These are phyloP conservation scores for Semnopithecus entellus DNA, from an alignment of 2,113 vertebrate genomes.

Conservation along the genomic window DNA sequence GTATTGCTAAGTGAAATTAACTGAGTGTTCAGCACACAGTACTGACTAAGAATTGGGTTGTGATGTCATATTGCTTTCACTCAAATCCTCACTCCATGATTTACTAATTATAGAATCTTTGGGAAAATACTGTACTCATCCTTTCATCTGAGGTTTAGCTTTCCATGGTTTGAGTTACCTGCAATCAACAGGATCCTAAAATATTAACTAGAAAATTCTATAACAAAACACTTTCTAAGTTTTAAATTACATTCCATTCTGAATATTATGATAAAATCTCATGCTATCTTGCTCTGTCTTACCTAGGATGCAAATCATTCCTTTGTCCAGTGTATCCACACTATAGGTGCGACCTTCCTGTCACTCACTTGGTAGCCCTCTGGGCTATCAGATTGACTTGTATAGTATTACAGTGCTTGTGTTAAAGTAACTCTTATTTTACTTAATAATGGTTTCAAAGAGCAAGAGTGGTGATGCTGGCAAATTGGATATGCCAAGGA, in stretches of 20 bases:
- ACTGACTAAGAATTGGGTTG: background rate
- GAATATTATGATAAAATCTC: background rate
- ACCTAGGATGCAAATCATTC: accelerated
- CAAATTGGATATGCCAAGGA: background rate
- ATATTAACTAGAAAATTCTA: background rate
- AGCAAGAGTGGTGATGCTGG: background rate
- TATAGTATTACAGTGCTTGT: background rate
- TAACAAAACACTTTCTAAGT: background rate
- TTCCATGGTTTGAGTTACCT: background rate
- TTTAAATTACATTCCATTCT: background rate
- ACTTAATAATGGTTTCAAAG: background rate
- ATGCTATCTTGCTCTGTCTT: background rate
- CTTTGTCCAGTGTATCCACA: background rate
- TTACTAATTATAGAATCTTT: background rate
- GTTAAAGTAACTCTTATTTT: background rate
- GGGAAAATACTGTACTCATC: background rate
- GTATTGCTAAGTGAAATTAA: background rate
- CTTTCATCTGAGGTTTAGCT: background rate
- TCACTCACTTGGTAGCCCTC: background rate
- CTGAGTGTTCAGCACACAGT: background rate
- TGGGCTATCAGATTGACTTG: background rate
- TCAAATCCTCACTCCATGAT: background rate
- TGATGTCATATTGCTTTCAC: background rate
- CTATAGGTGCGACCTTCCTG: background rate
- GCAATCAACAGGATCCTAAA: background rate